Evolutionary conservation across 2,113 vertebrate genomes (phyloP), one percentile per base, ranked within the genome.

Genomic region (Ophthalmolycus amberensis): DNA sequence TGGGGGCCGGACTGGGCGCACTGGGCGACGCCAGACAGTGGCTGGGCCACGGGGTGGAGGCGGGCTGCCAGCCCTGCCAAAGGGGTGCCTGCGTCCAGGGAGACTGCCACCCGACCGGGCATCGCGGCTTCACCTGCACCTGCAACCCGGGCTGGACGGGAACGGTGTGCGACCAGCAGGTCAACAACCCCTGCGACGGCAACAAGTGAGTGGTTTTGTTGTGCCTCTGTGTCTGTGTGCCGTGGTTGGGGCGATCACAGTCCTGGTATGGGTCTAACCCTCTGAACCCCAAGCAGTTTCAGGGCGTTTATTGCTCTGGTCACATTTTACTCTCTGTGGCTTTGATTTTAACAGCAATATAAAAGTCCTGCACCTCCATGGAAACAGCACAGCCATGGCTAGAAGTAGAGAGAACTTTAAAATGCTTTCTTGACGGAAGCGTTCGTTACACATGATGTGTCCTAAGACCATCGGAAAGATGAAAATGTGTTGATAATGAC

Each of bases 91-190:
- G 98, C 25, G 86, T 95, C 52, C 97, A 99, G 4, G 98, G 98
- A 3, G 95, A 96, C 0, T 99, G 98, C 92, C 97, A 96, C 25
- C 91, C 96, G 1, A 96, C 96, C 1, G 96, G 96, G 78, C 96
- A 96, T 54, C 96, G 97, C 0, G 95, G 97, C 84, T 99, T 99
- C 85, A 95, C 95, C 87, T 99, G 98, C 16, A 96, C 97, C 73
- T 99, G 98, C 9, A 96, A 98, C 76, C 95, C 97, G 9, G 98
- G 98, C 44, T 99, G 98, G 98, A 96, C 91, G 0, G 98, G 98
- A 27, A 90, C 94, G 0, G 93, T 98, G 22, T 99, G 98, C 50
- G 97, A 99, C 82, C 97, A 98, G 63, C 96, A 97, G 82, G 94
- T 97, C 75, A 98, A 96, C 69, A 96, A 99, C 92, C 97, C 98